Evolutionary conservation across 2,797 vertebrate genomes (phyloP).

Genomic region (Notolabrus celidotus): DNA sequence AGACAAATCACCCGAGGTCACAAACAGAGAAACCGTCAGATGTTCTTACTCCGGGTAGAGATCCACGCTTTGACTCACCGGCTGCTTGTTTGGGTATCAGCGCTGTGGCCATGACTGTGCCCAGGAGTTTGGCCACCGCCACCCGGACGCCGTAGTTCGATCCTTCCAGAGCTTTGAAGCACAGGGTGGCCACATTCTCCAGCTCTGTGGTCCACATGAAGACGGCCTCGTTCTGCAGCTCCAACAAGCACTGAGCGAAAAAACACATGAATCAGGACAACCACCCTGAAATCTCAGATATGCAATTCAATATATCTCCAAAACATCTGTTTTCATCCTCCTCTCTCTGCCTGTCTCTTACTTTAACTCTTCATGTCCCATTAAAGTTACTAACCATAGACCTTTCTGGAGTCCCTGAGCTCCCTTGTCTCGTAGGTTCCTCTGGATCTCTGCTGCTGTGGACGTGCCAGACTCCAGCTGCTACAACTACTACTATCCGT

Average conservation of each 20-base stretch:
- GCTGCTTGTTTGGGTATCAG: constrained; percentile 98
- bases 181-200: constrained; percentile 96
- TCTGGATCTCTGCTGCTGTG: no score
- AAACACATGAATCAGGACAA: neutral
- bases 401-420: no score
- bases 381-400: no score
- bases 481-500: no score
- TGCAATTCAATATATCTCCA: no score
- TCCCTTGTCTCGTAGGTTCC: no score
- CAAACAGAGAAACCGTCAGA: constrained; percentile 1
- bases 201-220: constrained; percentile 99
- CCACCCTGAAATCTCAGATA: no score
- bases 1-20: neutral
- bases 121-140: constrained; percentile 95
- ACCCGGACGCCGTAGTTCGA: constrained; percentile 98
- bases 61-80: constrained; percentile 78
- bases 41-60: neutral
- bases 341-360: no score
- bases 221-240: constrained; percentile 98
- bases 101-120: constrained; percentile 97
- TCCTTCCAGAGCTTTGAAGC: constrained; percentile 97
- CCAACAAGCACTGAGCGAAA: constrained; percentile 90
- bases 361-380: no score
- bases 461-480: no score
- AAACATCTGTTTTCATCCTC: no score